Evolutionary conservation across 2,888 invertebrate species (phyloP), one percentile per base, ranked within the genome.

Genomic region (Agrotis clavis): DNA sequence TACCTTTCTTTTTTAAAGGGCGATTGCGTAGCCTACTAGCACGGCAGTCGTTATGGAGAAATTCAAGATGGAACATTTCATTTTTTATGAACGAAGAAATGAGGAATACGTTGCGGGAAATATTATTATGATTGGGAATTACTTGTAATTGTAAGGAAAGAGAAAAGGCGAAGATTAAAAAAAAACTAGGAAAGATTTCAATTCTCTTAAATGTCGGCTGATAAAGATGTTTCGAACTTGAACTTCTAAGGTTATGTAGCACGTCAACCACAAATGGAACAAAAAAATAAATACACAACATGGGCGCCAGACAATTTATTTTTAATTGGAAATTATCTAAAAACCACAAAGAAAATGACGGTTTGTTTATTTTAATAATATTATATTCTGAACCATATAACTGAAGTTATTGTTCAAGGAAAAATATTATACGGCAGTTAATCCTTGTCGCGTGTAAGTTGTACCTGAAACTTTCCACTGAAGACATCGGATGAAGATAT

Each of bases 1-100:
- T 82, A 77, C 71, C 72, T 79, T 76, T 75, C 69, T 65, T 82
- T 85, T 82, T 73, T 63, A 68, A 82, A 81, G 71, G 68, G 62
- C 74, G 63, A 30, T 83, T 71, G 45, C 74, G 57, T 62, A 68
- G 65, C 62, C 47, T 56, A 60, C 72, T 72, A 68, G 77, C 70
- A 45, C 56, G 62, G 60, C 53, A 67, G 65, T 70, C 67, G 51
- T 56, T 54, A 18, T 13, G 14, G 16, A 48, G 54, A 48, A 48
- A 62, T 57, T 71, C 16, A 61, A 62, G 18, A 68, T 7, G 50
- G 14, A 54, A 30, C 18, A 19, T 61, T 62, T 19, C 16, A 18
- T 61, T 19, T 45, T 50, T 48, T 53, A 53, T 30, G 48, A 45
- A 53, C 50, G 30, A 51, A n/a, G 14, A 69, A 68, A 47, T 19